phyloP scores from a whole-genome alignment of 2,797 vertebrate genomes.

The Falco novaeseelandiae region DNA sequence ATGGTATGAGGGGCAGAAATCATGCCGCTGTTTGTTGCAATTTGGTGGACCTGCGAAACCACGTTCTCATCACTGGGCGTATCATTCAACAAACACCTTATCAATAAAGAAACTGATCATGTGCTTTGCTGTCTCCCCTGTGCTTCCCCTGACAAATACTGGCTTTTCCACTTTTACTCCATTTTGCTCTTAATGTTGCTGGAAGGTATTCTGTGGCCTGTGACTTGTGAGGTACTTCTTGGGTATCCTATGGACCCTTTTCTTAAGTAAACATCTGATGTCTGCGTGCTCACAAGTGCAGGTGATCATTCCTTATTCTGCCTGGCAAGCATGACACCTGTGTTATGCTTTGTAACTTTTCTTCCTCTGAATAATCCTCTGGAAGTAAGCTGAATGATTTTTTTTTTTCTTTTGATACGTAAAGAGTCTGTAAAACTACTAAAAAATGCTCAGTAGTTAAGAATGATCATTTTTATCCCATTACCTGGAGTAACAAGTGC shows the following conservation, averaged over 20 bases:
- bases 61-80: not conserved
- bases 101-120: not conserved
- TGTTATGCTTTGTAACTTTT: not conserved
- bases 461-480: not conserved
- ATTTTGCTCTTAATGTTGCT: not conserved
- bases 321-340: not conserved
- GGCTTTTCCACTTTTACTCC: not conserved
- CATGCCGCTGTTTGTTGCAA: not conserved
- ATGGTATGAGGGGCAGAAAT: not conserved
- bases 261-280: not conserved
- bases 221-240: not conserved
- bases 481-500: not conserved
- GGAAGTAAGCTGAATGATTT: not conserved
- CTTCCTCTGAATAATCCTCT: not conserved
- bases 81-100: not conserved
- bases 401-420: not conserved
- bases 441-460: not conserved
- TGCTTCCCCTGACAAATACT: not conserved
- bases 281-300: not conserved
- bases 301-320: not conserved
- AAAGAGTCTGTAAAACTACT: not conserved
- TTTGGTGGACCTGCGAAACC: not conserved
- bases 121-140: not conserved
- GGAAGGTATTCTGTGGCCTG: not conserved
- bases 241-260: not conserved